phyloP scores from a whole-genome alignment of 2,113 vertebrate genomes.

The Centropristis striata region DNA sequence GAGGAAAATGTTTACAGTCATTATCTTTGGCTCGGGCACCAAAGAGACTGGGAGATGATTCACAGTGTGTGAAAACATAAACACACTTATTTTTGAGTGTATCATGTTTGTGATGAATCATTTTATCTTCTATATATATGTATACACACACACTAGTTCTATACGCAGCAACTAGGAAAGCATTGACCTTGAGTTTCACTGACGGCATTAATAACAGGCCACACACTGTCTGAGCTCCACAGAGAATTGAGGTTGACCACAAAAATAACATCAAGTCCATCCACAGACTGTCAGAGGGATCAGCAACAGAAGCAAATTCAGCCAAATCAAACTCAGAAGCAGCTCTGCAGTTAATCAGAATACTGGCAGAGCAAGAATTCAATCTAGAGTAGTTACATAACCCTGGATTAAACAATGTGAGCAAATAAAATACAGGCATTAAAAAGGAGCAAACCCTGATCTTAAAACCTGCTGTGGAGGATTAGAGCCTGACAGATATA shows the following conservation, averaged over 20 bases:
- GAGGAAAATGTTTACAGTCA: constrained; percentile 51
- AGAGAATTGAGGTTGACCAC: background rate
- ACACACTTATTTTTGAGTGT: constrained; percentile 1
- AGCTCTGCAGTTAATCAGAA: constrained; percentile 32
- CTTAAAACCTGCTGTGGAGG: background rate
- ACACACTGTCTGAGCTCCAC: background rate
- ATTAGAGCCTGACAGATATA: no score
- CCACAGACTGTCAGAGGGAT: background rate
- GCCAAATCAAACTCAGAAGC: constrained; percentile 7
- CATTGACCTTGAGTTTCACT: background rate
- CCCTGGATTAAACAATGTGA: constrained; percentile 21
- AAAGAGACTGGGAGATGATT: constrained; percentile 21
- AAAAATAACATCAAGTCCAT: background rate
- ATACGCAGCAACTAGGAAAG: background rate
- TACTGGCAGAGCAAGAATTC: background rate
- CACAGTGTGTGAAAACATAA: constrained; percentile 41
- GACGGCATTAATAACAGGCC: background rate
- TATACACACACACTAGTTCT: background rate
- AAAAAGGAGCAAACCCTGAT: background rate
- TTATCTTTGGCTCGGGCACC: constrained; percentile 25
- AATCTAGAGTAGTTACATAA: constrained; percentile 34
- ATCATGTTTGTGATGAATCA: background rate
- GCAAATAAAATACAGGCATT: background rate
- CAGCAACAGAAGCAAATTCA: background rate
- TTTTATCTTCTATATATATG: background rate